Conservation (phyloP, 2,888 invertebrate genomes). For the Drosophila mayaguana region DNA sequence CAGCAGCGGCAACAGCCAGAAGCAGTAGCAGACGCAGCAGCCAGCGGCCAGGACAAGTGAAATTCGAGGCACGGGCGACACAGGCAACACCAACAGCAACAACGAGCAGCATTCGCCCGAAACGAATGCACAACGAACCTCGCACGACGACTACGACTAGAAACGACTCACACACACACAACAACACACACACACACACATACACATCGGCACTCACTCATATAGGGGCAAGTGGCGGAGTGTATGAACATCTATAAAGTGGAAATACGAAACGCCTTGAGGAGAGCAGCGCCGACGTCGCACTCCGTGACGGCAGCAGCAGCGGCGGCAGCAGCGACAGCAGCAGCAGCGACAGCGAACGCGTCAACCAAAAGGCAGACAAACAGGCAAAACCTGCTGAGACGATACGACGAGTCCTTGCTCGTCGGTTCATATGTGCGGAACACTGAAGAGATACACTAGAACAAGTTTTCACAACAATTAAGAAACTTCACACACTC, state of each 20-base stretch:
- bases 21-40: constrained; percentile 69
- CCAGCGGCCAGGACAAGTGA: constrained; percentile 68
- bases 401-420: constrained; percentile 84
- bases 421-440: constrained; percentile 84
- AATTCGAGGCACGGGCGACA: constrained; percentile 71
- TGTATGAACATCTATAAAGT: constrained; percentile 64
- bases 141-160: constrained; percentile 52
- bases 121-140: constrained; percentile 70
- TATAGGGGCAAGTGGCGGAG: constrained; percentile 50
- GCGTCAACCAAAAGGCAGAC: constrained; percentile 82
- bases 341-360: constrained; percentile 44
- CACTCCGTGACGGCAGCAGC: constrained; percentile 38
- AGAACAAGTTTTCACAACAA: constrained; percentile 52
- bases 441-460: constrained; percentile 69
- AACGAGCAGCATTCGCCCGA: constrained; percentile 48
- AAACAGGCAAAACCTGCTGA: constrained; percentile 84
- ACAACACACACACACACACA: constrained; percentile 25
- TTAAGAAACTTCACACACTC: constrained; percentile 46
- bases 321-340: constrained; percentile 29
- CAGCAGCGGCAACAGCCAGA: constrained; percentile 56
- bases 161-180: constrained; percentile 33
- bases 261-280: constrained; percentile 80
- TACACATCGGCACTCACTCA: constrained; percentile 25
- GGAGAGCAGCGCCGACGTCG: constrained; percentile 60
- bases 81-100: constrained; percentile 40